These are phyloP conservation scores for Chionomys nivalis DNA, from an alignment of 2,113 vertebrate genomes.

Conservation along the genomic window DNA sequence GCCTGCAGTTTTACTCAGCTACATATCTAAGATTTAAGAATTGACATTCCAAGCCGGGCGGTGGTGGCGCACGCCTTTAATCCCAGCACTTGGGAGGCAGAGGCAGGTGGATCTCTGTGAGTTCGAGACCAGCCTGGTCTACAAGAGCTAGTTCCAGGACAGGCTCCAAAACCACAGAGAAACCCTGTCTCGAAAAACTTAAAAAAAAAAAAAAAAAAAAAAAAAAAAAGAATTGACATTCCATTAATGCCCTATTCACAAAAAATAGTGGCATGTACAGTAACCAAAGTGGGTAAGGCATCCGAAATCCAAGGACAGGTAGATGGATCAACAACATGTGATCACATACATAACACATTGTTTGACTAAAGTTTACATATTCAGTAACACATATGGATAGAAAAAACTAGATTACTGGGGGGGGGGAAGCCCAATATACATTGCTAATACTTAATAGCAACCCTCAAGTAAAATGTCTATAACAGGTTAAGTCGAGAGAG, in stretches of 20 bases:
- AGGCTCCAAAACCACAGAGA: too few species aligned
- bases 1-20: not conserved
- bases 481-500: not conserved
- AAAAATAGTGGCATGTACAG: not conserved
- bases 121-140: too few species aligned
- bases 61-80: too few species aligned
- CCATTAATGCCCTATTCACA: not conserved
- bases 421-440: not conserved
- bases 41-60: too few species aligned
- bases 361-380: not conserved
- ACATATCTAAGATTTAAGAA: not conserved
- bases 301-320: not conserved
- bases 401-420: not conserved
- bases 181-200: too few species aligned
- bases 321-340: not conserved
- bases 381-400: not conserved
- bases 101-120: too few species aligned
- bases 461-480: not conserved
- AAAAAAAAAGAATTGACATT: not conserved
- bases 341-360: accelerated
- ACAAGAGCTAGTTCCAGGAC: too few species aligned
- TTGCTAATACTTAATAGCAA: accelerated
- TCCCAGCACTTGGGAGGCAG: too few species aligned
- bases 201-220: too few species aligned
- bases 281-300: not conserved